Evolutionary conservation across 2,797 vertebrate genomes (phyloP).

Genomic region (Liparis tanakae): DNA sequence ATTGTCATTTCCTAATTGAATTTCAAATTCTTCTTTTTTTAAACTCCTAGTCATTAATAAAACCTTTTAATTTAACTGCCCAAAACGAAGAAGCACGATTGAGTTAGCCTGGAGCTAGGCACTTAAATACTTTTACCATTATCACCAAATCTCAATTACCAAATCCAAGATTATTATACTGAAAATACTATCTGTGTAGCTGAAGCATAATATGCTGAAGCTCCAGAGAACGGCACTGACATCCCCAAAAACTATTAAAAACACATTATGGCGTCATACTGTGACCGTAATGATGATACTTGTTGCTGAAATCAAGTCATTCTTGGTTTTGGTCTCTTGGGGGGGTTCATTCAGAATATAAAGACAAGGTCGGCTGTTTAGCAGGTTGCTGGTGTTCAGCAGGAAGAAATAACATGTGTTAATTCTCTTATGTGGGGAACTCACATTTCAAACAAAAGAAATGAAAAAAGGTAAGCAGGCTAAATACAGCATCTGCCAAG

Average conservation of each 20-base stretch:
- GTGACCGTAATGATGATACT: neutral
- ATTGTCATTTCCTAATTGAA: constrained; percentile 37
- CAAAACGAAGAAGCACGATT: neutral
- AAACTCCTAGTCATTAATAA: constrained; percentile 5
- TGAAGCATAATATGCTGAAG: neutral
- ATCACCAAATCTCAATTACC: neutral
- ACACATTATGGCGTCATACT: neutral
- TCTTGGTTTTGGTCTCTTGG: constrained; percentile 4
- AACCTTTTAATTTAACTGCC: neutral
- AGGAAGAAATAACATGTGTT: neutral
- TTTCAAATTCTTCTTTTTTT: constrained; percentile 29
- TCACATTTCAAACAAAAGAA: constrained; percentile 17
- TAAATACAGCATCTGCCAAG: constrained; percentile 22
- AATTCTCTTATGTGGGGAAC: neutral
- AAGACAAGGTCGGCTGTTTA: neutral
- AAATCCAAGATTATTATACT: constrained; percentile 4
- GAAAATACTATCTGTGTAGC: neutral
- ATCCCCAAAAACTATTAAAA: constrained; percentile 4
- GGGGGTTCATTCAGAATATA: neutral
- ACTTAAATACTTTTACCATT: neutral
- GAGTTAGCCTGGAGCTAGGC: neutral
- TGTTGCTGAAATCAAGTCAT: constrained; percentile 5
- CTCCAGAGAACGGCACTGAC: constrained; percentile 8
- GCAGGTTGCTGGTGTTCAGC: neutral
- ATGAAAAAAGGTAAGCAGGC: neutral